These are phyloP conservation scores for Hydrotaea cyrtoneurina DNA, from an alignment of 2,888 invertebrate genomes.

Conservation along the genomic window DNA sequence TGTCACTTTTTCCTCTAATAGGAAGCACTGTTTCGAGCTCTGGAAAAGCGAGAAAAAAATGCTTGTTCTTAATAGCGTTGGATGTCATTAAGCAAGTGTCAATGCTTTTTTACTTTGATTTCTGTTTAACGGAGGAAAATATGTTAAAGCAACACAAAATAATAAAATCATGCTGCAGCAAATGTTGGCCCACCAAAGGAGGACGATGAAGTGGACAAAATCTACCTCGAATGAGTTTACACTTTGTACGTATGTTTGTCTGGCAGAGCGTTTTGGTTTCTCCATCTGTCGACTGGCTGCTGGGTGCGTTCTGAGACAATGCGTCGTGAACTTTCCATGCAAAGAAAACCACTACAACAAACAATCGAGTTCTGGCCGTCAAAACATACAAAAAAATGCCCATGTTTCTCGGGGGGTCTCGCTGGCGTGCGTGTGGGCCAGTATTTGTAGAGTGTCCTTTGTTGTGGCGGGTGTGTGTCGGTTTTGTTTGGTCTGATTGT, in stretches of 20 bases:
- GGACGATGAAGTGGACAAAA: no score
- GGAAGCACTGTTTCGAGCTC: not conserved
- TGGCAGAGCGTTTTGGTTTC: no score
- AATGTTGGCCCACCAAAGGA: not conserved
- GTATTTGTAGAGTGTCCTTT: not conserved
- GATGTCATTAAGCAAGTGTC: constrained; percentile 32
- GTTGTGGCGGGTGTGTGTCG: no score
- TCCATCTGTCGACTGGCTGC: no score
- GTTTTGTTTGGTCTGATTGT: not conserved
- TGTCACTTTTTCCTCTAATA: no score
- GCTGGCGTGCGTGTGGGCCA: not conserved
- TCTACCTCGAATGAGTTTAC: no score
- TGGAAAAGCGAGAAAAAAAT: not conserved
- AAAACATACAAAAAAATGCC: not conserved
- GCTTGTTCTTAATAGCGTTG: not conserved
- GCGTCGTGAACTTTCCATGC: not conserved
- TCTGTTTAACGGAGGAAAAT: constrained; percentile 18
- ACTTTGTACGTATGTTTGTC: no score
- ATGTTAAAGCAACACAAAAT: constrained; percentile 13
- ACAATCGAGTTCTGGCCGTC: not conserved
- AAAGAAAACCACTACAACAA: not conserved
- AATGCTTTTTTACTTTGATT: constrained; percentile 33
- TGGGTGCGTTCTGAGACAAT: no score
- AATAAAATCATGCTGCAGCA: not conserved
- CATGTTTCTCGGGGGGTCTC: not conserved